These are phyloP conservation scores for Drosophila punjabiensis DNA, from an alignment of 1,140 invertebrate species.

Conservation along the genomic window DNA sequence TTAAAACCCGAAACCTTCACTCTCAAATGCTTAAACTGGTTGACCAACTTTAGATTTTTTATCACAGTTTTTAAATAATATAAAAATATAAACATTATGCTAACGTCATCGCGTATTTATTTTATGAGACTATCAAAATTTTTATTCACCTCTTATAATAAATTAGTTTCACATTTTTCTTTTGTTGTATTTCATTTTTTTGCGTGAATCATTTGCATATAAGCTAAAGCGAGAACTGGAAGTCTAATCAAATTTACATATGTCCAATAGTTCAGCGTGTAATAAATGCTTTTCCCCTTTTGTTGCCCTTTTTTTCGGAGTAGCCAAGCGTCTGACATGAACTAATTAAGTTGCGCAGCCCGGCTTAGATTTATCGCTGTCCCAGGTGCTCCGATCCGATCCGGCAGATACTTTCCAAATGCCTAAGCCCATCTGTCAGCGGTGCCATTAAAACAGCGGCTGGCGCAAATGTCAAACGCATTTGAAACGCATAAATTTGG, in stretches of 20 bases:
- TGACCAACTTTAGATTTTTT: slow-evolving; percentile 6
- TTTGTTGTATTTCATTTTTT: slow-evolving; percentile 1
- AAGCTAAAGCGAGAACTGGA: slow-evolving; percentile 25
- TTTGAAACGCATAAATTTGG: slow-evolving; percentile 64
- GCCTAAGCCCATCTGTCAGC: slow-evolving; percentile 56
- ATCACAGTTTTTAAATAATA: slow-evolving; percentile 4
- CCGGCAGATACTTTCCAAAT: slow-evolving; percentile 63
- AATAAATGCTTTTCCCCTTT: slow-evolving; percentile 38
- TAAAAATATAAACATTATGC: slow-evolving; percentile 37
- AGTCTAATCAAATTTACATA: slow-evolving; percentile 46
- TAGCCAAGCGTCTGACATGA: slow-evolving; percentile 66
- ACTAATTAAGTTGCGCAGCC: slow-evolving; percentile 78
- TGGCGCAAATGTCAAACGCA: slow-evolving; percentile 63
- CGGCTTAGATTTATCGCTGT: slow-evolving; percentile 68
- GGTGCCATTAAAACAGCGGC: slow-evolving; percentile 32
- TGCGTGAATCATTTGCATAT: slow-evolving; percentile 56
- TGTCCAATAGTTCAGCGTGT: slow-evolving; percentile 39
- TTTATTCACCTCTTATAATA: slow-evolving; percentile 50
- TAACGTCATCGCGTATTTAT: slow-evolving; percentile 55
- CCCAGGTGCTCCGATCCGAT: slow-evolving; percentile 41
- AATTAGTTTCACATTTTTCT: slow-evolving; percentile 54
- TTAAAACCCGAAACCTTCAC: slow-evolving; percentile 30
- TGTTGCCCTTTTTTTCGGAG: slow-evolving; percentile 15
- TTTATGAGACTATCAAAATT: slow-evolving; percentile 47
- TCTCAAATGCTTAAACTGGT: slow-evolving; percentile 36